phyloP scores from a whole-genome alignment of 2,113 vertebrate species.

The Pao palembangensis region DNA sequence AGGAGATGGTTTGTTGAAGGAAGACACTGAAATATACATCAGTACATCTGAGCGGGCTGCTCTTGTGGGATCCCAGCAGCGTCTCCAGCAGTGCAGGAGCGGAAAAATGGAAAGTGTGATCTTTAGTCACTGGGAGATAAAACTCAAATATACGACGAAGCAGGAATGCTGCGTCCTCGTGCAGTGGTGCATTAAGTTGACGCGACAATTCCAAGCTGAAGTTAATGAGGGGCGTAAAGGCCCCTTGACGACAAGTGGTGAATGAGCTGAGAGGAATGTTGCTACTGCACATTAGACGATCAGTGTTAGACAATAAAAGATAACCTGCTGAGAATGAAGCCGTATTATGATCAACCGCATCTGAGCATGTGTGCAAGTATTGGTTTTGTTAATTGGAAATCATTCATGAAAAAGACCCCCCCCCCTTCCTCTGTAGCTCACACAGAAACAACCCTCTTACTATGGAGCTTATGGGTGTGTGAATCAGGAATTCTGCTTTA shows the following conservation, averaged over 20 bases:
- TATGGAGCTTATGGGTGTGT: too few relatives aligned
- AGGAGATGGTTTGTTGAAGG: constrained; percentile 50
- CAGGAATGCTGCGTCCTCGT: constrained; percentile 32
- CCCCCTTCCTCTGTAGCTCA: too few relatives aligned
- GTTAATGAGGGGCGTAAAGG: constrained; percentile 52
- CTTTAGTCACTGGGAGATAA: constrained; percentile 59
- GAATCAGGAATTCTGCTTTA: background rate
- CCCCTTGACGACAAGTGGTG: constrained; percentile 46
- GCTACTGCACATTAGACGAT: constrained; percentile 50
- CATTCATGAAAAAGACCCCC: background rate
- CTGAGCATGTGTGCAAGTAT: constrained; percentile 1
- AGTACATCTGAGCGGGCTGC: constrained; percentile 66
- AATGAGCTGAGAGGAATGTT: constrained; percentile 47
- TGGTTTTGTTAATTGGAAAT: constrained; percentile 16
- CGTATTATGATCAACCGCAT: constrained; percentile 41
- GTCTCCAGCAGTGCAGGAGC: constrained; percentile 54
- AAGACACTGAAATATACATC: constrained; percentile 71
- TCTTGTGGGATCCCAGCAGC: constrained; percentile 55
- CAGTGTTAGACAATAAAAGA: constrained; percentile 48
- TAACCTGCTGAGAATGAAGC: constrained; percentile 41
- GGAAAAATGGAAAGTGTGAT: constrained; percentile 55
- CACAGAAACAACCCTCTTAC: too few relatives aligned
- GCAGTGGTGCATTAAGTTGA: constrained; percentile 23
- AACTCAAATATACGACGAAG: constrained; percentile 52
- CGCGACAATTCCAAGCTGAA: constrained; percentile 55